Base-by-base conservation (phyloP, 2,888 invertebrate species). In the Meliscaeva auricollis region DNA sequence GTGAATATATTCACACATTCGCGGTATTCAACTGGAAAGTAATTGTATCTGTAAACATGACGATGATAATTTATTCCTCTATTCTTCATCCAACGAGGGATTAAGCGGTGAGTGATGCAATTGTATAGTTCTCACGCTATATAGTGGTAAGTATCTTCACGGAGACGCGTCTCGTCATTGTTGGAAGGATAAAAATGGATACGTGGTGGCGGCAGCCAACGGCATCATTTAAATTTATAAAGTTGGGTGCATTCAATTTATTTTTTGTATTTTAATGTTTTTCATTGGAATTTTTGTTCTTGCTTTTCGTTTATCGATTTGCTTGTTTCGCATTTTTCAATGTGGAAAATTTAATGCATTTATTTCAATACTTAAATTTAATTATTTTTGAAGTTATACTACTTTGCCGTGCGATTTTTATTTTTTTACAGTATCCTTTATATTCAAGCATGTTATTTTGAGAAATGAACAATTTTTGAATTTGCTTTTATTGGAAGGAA, bases 41-140 rank as follows among this genome's bases (percentile, higher is more conserved):
- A 76, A 80, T 22, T 85, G 85, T 81, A 73, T 81, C 76, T 81
- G 81, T 85, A 85, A 85, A 81, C 81, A 85, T 69, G 85, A 81
- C 72, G 68, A 81, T 85, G 69, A 81, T 85, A 81, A 85, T 81
- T 85, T 85, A 81, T 85, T 85, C 76, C 72, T 38, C 8, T 81
- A 81, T 85, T 76, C 85, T 77, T 85, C 77, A 73, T 73, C 38
- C 41, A 56, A 41, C 17, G 56, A 66, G 44, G 30, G 30, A 8
- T 76, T 26, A 30, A 69, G 56, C 66, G 68, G 52, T 54, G 66
- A 54, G 38, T 68, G 52, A 50, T 54, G 75, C 68, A 54, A 69
- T 20, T 0, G 17, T 0, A 44, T 48, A 41, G 26, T 54, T 64
- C 26, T 30, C 68, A 54, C 48, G 48, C 17, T 35, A 17, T 6